phyloP scores from a whole-genome alignment of 1,140 invertebrate species.

The Rhizoglyphus robini region DNA sequence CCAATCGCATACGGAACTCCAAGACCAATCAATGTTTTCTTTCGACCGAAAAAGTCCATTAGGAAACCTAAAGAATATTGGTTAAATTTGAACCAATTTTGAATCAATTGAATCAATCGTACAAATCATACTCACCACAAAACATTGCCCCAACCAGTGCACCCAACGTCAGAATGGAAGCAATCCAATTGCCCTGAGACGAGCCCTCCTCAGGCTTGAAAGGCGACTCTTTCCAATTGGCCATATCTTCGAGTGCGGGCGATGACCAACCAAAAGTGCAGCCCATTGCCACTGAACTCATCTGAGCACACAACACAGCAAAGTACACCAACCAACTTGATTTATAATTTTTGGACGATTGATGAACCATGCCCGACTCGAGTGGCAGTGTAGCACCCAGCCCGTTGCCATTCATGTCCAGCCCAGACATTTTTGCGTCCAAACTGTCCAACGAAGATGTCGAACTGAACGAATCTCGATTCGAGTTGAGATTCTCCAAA shows the following conservation, averaged over 20 bases:
- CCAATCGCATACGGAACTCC: conserved; percentile 55
- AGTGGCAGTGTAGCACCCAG: too few species aligned
- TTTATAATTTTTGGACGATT: neutral
- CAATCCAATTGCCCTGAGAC: conserved; percentile 22
- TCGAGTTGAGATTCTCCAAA: too few species aligned
- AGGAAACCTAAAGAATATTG: conserved; percentile 30
- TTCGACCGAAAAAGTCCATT: conserved; percentile 47
- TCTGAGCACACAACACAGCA: conserved; percentile 18
- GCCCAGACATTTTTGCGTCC: too few species aligned
- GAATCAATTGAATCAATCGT: neutral
- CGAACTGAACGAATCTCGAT: too few species aligned
- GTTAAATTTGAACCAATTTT: conserved; percentile 9
- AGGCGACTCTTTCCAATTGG: neutral
- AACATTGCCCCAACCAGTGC: conserved; percentile 24
- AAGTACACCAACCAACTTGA: conserved; percentile 16
- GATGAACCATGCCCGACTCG: too few species aligned
- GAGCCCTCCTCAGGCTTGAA: neutral
- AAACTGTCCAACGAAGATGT: too few species aligned
- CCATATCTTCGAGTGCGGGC: conserved; percentile 24
- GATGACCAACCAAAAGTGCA: conserved; percentile 24
- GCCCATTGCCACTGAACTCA: conserved; percentile 23
- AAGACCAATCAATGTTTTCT: conserved; percentile 52
- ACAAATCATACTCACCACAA: conserved; percentile 22
- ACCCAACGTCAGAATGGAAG: conserved; percentile 23
- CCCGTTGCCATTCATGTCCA: too few species aligned